A percentile compares a stretch with the other conserved stretches of the same genome.
phyloP scores from a whole-genome alignment of 2,888 invertebrate genomes.

The Nudaria mundana region DNA sequence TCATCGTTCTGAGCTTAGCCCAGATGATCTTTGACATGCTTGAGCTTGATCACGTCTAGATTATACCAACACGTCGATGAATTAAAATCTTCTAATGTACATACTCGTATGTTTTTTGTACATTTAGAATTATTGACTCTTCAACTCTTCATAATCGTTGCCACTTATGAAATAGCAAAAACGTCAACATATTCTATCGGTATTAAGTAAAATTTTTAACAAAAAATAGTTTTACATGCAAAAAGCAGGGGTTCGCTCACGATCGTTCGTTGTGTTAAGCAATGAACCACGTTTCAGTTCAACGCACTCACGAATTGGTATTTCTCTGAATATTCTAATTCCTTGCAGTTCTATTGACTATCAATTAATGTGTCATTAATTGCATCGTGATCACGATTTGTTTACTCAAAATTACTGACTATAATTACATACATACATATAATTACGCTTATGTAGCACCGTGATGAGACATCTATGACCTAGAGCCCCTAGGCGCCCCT shows the following conservation, averaged over 20 bases:
- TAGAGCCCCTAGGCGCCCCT: no score
- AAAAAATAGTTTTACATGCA: conserved; percentile 60
- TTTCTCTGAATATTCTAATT: conserved; percentile 63
- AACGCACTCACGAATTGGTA: conserved; percentile 73
- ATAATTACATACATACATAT: no score
- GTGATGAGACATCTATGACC: no score
- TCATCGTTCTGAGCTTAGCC: conserved; percentile 52
- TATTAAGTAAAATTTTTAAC: conserved; percentile 53
- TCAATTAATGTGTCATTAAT: conserved; percentile 63
- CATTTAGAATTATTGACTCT: conserved; percentile 45
- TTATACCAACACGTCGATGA: conserved; percentile 39
- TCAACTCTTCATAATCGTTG: conserved; percentile 47
- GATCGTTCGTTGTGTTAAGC: conserved; percentile 64
- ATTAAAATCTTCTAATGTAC: conserved; percentile 35
- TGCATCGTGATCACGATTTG: conserved; percentile 51
- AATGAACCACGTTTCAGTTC: conserved; percentile 77
- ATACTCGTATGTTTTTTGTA: conserved; percentile 41
- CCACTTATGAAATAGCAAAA: conserved; percentile 51
- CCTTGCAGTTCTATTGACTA: conserved; percentile 41
- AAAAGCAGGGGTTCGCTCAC: conserved; percentile 65
- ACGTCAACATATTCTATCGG: conserved; percentile 58
- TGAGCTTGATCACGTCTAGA: conserved; percentile 46
- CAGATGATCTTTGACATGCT: conserved; percentile 52
- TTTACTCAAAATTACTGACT: conserved; percentile 25
- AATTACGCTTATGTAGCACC: no score